Base-by-base conservation (phyloP, 64 coral and sea anemone genomes). In the Montipora sp. region DNA sequence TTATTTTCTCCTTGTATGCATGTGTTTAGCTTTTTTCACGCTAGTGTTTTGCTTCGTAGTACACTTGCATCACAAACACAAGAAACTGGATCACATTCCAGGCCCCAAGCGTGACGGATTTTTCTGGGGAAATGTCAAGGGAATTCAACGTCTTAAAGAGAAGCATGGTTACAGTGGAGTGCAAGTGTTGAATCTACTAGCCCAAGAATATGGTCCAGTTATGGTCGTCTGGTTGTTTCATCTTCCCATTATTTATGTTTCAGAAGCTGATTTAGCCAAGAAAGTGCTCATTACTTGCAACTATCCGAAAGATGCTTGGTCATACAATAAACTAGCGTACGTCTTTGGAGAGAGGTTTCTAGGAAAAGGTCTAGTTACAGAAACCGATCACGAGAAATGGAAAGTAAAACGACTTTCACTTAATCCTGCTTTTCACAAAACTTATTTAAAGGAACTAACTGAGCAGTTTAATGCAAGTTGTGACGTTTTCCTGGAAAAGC, bases 251-350 rank as follows among this genome's bases (percentile, higher is more conserved):
- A 80, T 96, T 15, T 59, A 90, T 51, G 22, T 96, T 75, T 90
- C 95, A 87, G 91, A 93, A 15, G 78, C 87, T 51, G 73, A 77
- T 51, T 53, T 87, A 20, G 36, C 90, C 49, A 86, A 91, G 51
- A 88, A 99, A 88, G 87, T 92, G 15, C 86, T 95, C 9, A 77
- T 98, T 44, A 92, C 79, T n/a, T 95, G 69, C 45, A 90, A 93
- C 73, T 78, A 93, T 49, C 93, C 87, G 3, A 98, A 98, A 63
- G 83, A 88, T 55, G 15, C 67, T 4, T 24, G 55, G 77, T 6
- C 65, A 5, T 90, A 92, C 4, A 21, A 75, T 3, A 57, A 80
- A 15, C 36, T 98, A 4, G 77, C 82, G 20, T 87, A 60, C 18
- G 2, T 98, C 16, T 98, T 95, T 84, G 93, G 93, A 5, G 91